Conservation (phyloP, 1,140 invertebrate genomes). For the Centruroides sculpturatus region DNA sequence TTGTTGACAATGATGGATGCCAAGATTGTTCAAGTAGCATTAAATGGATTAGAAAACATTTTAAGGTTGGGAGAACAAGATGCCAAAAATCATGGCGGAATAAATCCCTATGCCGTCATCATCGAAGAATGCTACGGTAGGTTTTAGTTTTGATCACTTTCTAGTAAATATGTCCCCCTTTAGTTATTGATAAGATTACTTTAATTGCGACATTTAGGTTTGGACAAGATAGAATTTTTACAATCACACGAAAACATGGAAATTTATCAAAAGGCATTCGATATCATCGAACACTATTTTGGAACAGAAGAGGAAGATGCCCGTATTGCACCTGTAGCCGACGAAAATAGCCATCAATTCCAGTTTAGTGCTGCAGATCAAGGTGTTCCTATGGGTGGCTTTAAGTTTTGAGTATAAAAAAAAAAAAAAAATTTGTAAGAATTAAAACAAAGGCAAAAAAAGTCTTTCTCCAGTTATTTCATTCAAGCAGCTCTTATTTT, state of each 20-base stretch:
- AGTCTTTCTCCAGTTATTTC: no score
- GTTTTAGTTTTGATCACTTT: conserved; percentile 12
- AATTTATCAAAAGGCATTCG: conserved; percentile 90
- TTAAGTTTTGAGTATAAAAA: conserved; percentile 48
- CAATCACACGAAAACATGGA: conserved; percentile 93
- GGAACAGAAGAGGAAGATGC: conserved; percentile 69
- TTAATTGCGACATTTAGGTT: conserved; percentile 40
- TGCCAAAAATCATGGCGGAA: conserved; percentile 42
- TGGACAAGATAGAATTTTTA: conserved; percentile 94
- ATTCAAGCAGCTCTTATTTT: no score
- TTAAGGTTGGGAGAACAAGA: conserved; percentile 78
- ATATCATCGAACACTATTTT: conserved; percentile 93
- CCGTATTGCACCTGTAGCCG: conserved; percentile 58
- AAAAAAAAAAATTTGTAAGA: no score
- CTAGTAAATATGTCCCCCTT: no score
- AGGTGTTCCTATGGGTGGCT: conserved; percentile 52
- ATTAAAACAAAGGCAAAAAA: no score
- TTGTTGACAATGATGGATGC: conserved; percentile 83
- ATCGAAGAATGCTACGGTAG: conserved; percentile 94
- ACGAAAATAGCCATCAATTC: conserved; percentile 54
- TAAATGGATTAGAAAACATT: conserved; percentile 94
- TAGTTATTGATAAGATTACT: no score
- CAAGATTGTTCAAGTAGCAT: conserved; percentile 93
- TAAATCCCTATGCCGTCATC: conserved; percentile 79
- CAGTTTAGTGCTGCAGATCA: conserved; percentile 43